phyloP scores from a whole-genome alignment of 2,888 invertebrate genomes.

The Phragmatobia fuliginosa region DNA sequence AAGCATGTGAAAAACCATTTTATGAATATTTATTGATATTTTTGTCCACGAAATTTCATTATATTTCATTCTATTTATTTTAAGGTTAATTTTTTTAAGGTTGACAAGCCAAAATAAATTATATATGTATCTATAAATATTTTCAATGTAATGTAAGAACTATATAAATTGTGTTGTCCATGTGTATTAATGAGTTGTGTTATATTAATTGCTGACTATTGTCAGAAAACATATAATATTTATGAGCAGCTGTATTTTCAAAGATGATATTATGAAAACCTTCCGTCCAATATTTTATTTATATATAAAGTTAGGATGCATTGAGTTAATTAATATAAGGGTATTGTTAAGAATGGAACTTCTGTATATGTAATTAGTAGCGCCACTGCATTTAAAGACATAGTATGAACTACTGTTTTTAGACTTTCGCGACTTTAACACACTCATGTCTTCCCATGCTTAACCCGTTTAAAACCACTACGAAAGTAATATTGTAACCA shows the following conservation, averaged over 20 bases:
- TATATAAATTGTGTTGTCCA: not conserved
- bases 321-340: not conserved
- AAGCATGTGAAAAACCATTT: no score
- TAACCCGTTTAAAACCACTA: no score
- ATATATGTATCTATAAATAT: not conserved
- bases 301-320: not conserved
- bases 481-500: no score
- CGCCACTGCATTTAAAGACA: not conserved
- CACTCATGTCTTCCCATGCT: no score
- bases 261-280: not conserved
- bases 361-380: not conserved
- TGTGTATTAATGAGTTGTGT: not conserved
- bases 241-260: not conserved
- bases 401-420: no score
- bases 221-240: no score
- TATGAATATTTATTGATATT: not conserved
- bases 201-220: not conserved
- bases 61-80: no score
- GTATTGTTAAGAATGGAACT: not conserved
- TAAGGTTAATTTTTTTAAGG: not conserved
- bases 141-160: not conserved
- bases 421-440: no score
- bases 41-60: not conserved
- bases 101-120: not conserved
- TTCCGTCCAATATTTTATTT: not conserved